phyloP scores from a whole-genome alignment of 2,888 invertebrate species.

The Dinocampus coccinellae region DNA sequence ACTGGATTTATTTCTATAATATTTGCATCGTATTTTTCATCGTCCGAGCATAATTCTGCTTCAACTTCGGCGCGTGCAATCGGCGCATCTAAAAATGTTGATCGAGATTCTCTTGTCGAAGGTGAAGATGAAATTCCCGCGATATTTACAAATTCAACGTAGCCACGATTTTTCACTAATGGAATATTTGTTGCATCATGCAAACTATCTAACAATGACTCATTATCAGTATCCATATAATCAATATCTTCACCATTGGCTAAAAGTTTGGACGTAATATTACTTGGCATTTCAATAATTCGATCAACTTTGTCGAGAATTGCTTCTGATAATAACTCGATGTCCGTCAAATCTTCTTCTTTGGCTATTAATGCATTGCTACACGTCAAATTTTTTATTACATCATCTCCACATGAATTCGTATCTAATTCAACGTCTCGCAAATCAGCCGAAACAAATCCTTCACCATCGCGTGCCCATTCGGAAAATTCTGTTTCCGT shows the following conservation, averaged over 20 bases:
- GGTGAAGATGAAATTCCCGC: constrained; percentile 43
- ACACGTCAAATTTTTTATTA: too few species aligned
- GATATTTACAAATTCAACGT: constrained; percentile 76
- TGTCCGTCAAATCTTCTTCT: constrained; percentile 67
- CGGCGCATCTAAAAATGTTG: constrained; percentile 52
- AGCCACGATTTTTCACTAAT: constrained; percentile 75
- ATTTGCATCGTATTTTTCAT: constrained; percentile 55
- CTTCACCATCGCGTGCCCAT: constrained; percentile 86
- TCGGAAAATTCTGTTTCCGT: constrained; percentile 92
- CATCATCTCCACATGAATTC: constrained; percentile 70
- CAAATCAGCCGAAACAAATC: constrained; percentile 79
- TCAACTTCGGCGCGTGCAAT: constrained; percentile 62
- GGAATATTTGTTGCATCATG: constrained; percentile 72
- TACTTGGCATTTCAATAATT: constrained; percentile 47
- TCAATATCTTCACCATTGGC: constrained; percentile 81
- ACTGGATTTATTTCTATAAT: constrained; percentile 64
- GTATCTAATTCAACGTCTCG: constrained; percentile 76
- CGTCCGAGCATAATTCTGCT: constrained; percentile 59
- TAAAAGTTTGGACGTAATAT: constrained; percentile 62
- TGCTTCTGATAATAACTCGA: constrained; percentile 64
- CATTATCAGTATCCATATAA: constrained; percentile 89
- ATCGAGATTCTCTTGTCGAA: not conserved
- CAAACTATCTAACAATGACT: constrained; percentile 79
- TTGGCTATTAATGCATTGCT: constrained; percentile 59
- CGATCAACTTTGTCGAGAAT: constrained; percentile 48